Conservation (phyloP, 2,888 invertebrate species). For the Cerastis rubricosa region DNA sequence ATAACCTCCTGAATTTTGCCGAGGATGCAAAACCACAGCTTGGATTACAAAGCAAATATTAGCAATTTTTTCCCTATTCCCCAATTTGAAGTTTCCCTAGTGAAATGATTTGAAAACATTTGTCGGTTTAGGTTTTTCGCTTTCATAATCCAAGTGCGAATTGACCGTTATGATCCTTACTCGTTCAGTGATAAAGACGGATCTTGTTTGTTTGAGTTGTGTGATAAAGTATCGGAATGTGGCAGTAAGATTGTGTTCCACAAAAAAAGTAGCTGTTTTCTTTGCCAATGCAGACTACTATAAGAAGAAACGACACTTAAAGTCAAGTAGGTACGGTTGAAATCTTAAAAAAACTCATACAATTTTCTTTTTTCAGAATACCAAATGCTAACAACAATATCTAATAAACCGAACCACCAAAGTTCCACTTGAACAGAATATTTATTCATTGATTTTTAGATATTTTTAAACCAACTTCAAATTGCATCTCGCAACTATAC, state of each 20-base stretch:
- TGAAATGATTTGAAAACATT: too few relatives aligned
- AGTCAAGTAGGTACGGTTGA: not conserved
- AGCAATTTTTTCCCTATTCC: too few relatives aligned
- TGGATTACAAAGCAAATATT: too few relatives aligned
- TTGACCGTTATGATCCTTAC: constrained; percentile 17
- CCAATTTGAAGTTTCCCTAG: too few relatives aligned
- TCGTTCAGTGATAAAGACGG: not conserved
- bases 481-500: constrained; percentile 24
- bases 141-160: too few relatives aligned
- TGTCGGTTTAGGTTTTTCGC: too few relatives aligned
- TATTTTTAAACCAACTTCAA: constrained; percentile 18
- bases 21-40: too few relatives aligned
- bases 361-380: not conserved
- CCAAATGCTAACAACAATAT: not conserved
- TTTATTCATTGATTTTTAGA: not conserved
- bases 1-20: too few relatives aligned
- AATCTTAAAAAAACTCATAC: not conserved
- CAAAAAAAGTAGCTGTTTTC: not conserved
- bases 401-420: not conserved
- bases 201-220: constrained; percentile 30
- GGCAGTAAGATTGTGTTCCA: too few relatives aligned
- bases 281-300: not conserved
- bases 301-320: not conserved
- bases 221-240: constrained; percentile 42
- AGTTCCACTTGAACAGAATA: not conserved